These are phyloP conservation scores for Andrena flavipes DNA, from an alignment of 2,888 invertebrate species.

Conservation along the genomic window DNA sequence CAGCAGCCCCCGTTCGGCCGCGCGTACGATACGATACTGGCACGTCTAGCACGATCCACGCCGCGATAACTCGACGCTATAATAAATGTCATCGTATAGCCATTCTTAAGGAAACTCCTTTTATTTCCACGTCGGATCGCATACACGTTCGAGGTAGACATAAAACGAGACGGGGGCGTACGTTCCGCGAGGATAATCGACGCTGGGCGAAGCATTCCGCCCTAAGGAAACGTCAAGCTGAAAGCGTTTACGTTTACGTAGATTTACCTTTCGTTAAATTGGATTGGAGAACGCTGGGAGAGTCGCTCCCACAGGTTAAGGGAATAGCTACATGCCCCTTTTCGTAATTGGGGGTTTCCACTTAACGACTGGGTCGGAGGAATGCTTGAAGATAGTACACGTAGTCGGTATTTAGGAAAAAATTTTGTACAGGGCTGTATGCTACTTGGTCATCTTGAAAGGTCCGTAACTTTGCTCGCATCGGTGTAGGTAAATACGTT, in stretches of 20 bases:
- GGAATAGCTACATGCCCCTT: neutral
- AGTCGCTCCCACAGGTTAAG: neutral
- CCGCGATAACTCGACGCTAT: slow-evolving; percentile 55
- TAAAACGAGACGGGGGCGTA: slow-evolving; percentile 13
- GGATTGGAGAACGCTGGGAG: slow-evolving; percentile 8
- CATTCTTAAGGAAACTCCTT: slow-evolving; percentile 33
- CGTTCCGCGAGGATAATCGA: slow-evolving; percentile 10
- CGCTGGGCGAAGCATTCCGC: neutral
- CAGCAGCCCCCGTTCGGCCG: slow-evolving; percentile 56
- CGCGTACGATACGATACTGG: slow-evolving; percentile 47
- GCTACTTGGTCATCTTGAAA: neutral
- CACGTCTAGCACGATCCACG: slow-evolving; percentile 53
- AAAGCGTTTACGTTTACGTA: neutral
- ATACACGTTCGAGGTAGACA: neutral
- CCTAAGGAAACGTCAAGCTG: neutral
- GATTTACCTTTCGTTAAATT: slow-evolving; percentile 34
- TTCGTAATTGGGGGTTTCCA: neutral
- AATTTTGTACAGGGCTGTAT: too few species aligned
- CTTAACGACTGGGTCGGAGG: too few species aligned
- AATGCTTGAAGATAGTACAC: too few species aligned
- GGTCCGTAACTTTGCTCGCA: neutral
- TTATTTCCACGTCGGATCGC: slow-evolving; percentile 24
- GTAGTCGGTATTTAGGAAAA: too few species aligned
- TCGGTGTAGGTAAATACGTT: too few species aligned
- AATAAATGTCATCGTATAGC: slow-evolving; percentile 55